These are phyloP conservation scores for Sylvicapra grimmia DNA, from an alignment of 2,113 vertebrate species.

Conservation along the genomic window DNA sequence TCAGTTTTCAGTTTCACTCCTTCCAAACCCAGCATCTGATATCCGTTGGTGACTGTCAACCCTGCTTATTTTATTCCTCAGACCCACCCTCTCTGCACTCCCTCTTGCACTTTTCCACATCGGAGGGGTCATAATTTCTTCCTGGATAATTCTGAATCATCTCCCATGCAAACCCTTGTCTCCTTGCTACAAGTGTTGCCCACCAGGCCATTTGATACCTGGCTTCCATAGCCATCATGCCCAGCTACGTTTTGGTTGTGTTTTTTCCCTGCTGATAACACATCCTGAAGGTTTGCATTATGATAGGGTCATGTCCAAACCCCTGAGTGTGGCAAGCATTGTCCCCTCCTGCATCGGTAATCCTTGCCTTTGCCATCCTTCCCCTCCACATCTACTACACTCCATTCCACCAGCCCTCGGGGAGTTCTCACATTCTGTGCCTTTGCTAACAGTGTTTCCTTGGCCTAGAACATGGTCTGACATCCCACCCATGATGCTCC, in stretches of 20 bases:
- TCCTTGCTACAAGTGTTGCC: rapidly evolving
- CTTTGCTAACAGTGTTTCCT: neutral
- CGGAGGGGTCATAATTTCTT: neutral
- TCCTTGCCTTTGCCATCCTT: too few species aligned
- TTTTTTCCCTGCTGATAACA: neutral
- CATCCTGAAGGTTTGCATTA: neutral
- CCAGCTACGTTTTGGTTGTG: rapidly evolving
- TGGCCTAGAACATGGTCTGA: rapidly evolving
- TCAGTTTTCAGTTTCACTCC: neutral
- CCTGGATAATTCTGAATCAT: too few species aligned
- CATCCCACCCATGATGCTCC: rapidly evolving
- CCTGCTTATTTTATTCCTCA: neutral
- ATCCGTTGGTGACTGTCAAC: rapidly evolving
- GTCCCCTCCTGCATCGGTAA: neutral
- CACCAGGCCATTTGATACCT: neutral
- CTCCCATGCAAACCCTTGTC: neutral
- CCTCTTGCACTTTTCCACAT: neutral
- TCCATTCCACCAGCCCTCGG: rapidly evolving
- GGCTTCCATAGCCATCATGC: neutral
- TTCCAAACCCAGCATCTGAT: rapidly evolving
- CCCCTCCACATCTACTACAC: rapidly evolving
- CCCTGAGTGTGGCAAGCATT: rapidly evolving
- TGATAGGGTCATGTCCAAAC: neutral
- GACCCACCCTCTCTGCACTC: rapidly evolving
- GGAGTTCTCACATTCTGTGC: neutral